These are phyloP conservation scores for Ceraclea dissimilis DNA, from an alignment of 2,888 invertebrate genomes.

Conservation along the genomic window DNA sequence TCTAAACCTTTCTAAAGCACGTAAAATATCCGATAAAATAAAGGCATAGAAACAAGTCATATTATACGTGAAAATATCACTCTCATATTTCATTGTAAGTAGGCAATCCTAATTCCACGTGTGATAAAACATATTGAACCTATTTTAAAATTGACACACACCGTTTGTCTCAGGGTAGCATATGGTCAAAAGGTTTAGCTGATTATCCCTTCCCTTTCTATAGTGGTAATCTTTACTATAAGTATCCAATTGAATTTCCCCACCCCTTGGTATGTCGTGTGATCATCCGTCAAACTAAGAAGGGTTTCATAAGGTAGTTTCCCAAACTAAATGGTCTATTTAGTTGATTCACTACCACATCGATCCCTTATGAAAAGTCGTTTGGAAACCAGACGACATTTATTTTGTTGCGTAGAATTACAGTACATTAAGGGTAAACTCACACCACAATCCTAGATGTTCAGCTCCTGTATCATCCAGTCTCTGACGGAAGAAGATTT, in stretches of 20 bases:
- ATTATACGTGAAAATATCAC: no score
- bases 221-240: neutral
- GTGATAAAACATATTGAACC: neutral
- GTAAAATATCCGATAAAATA: no score
- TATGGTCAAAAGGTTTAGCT: conserved; percentile 1
- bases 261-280: neutral
- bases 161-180: neutral
- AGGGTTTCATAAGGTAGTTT: neutral
- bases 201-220: neutral
- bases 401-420: neutral
- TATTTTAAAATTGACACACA: neutral
- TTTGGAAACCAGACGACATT: neutral
- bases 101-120: neutral
- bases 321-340: neutral
- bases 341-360: neutral
- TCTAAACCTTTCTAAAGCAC: no score
- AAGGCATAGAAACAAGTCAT: no score
- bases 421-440: no score
- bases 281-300: conserved; percentile 1
- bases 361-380: neutral
- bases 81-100: no score
- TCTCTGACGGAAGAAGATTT: no score
- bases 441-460: no score
- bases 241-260: neutral
- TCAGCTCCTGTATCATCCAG: no score